Evolutionary conservation across 2,113 vertebrate genomes (phyloP).

Genomic region (Lota lota): DNA sequence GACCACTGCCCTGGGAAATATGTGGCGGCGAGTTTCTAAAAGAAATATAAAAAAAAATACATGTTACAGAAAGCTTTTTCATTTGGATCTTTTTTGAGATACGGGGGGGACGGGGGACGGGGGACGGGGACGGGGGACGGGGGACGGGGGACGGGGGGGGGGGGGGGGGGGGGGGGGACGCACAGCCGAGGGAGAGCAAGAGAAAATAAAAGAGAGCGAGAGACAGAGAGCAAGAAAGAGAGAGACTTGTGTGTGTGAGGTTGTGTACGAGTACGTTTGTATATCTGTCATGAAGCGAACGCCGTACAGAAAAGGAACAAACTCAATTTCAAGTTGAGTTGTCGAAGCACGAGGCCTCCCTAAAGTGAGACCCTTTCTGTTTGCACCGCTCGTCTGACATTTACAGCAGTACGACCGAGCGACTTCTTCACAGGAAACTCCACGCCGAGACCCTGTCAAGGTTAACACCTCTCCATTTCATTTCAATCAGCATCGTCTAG

Average conservation of each 20-base stretch:
- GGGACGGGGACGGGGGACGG: neutral
- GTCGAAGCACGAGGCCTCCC: conserved; percentile 35
- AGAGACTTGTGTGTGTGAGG: conserved; percentile 1
- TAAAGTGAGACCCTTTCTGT: conserved; percentile 4
- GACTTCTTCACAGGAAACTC: no score
- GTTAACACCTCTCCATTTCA: no score
- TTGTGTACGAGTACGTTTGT: conserved; percentile 21
- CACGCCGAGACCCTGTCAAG: no score
- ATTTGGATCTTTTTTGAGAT: conserved; percentile 37
- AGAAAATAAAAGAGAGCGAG: conserved; percentile 1
- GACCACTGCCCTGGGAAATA: conserved; percentile 60
- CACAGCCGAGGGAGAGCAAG: neutral
- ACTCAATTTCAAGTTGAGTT: conserved; percentile 53
- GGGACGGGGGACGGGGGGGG: neutral
- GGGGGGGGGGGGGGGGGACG: neutral
- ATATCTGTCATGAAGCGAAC: conserved; percentile 46
- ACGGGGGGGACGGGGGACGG: conserved; percentile 4
- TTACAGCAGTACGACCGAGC: no score
- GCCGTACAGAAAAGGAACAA: conserved; percentile 37
- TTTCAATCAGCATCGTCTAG: no score
- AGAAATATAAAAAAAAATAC: neutral
- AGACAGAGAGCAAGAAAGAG: conserved; percentile 6
- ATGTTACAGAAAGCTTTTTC: conserved; percentile 20
- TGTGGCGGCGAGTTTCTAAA: conserved; percentile 36
- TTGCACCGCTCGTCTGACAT: no score